Conservation (phyloP, 2,888 invertebrate genomes). For the Harmothoe impar region DNA sequence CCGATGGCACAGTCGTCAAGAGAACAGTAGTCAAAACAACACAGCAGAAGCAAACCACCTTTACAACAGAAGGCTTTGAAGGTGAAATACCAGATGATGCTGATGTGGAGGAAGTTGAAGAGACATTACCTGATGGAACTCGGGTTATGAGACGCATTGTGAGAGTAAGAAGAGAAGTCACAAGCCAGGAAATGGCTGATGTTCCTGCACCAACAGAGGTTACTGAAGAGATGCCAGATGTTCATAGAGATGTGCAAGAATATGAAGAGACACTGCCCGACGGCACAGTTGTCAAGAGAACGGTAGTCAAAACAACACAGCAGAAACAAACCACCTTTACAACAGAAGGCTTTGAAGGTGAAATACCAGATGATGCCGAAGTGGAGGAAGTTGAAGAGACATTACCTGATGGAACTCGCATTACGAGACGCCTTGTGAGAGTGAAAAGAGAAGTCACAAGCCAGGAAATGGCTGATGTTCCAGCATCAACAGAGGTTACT, state of each 20-base stretch:
- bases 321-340: constrained; percentile 65
- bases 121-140: constrained; percentile 77
- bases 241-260: constrained; percentile 64
- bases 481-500: neutral
- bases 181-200: neutral
- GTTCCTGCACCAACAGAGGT: neutral
- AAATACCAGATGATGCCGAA: neutral
- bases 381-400: constrained; percentile 57
- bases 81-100: constrained; percentile 54
- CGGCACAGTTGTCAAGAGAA: constrained; percentile 75
- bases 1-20: constrained; percentile 71
- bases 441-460: constrained; percentile 22
- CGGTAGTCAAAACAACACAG: constrained; percentile 73
- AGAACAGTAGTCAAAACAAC: constrained; percentile 75
- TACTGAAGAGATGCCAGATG: neutral
- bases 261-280: constrained; percentile 71
- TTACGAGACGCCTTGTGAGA: neutral
- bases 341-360: constrained; percentile 68
- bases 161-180: too few species aligned
- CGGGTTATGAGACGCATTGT: constrained; percentile 6
- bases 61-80: constrained; percentile 74
- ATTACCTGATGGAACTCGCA: constrained; percentile 57
- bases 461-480: constrained; percentile 46
- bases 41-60: constrained; percentile 73
- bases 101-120: constrained; percentile 67